These are phyloP conservation scores for Oceanodroma tethys DNA, from an alignment of 2,113 vertebrate species.

Conservation along the genomic window DNA sequence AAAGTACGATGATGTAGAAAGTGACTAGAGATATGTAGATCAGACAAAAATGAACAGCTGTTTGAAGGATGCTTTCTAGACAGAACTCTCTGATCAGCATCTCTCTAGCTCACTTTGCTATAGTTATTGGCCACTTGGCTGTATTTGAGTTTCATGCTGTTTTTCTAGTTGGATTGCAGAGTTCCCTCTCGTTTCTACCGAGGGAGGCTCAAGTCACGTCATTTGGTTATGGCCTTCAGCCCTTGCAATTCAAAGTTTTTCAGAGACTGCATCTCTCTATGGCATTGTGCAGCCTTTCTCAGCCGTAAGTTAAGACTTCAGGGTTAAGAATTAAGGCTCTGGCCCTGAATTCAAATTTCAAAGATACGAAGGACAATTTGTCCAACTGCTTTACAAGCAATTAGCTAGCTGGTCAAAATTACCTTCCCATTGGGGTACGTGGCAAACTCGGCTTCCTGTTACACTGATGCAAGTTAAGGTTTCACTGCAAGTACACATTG, in stretches of 20 bases:
- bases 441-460: not conserved
- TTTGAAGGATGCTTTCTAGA: constrained; percentile 1
- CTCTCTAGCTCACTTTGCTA: not conserved
- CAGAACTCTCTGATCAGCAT: not conserved
- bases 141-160: not conserved
- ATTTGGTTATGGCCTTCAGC: not conserved
- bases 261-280: not conserved
- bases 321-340: not conserved
- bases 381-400: not conserved
- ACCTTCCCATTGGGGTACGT: not conserved
- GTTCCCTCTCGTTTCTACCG: not conserved
- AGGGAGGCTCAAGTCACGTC: not conserved
- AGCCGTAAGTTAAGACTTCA: not conserved
- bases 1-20: not conserved
- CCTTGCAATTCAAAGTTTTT: not conserved
- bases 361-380: not conserved
- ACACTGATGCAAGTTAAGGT: not conserved
- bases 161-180: not conserved
- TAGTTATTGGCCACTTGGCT: not conserved
- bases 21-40: not conserved
- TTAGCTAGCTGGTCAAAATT: not conserved
- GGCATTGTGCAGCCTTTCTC: not conserved
- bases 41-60: not conserved
- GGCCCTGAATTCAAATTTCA: not conserved
- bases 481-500: not conserved